A percentile compares a stretch with the other conserved stretches of the same genome.
Conservation (phyloP, 2,113 vertebrate genomes). For the Octodon degus region DNA sequence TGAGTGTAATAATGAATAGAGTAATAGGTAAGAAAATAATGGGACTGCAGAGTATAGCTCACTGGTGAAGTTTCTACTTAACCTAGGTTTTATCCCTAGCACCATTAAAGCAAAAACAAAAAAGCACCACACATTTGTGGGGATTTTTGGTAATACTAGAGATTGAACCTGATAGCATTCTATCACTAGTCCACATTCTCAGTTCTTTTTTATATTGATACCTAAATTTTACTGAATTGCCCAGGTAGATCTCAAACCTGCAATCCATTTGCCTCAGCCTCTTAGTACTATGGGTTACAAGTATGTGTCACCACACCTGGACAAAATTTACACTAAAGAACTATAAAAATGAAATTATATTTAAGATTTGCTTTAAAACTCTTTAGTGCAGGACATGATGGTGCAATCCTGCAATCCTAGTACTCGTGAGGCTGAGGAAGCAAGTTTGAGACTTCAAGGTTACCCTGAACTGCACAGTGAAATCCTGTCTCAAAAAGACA, state of each 20-base stretch:
- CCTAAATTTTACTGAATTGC: background rate
- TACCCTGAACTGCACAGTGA: background rate
- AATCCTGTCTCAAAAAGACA: background rate
- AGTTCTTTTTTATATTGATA: background rate
- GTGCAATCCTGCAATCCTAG: background rate
- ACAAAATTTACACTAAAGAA: background rate
- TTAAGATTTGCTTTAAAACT: conserved; percentile 38
- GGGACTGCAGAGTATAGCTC: background rate
- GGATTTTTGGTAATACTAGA: background rate
- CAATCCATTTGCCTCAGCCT: background rate
- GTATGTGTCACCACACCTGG: background rate
- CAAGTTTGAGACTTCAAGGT: background rate
- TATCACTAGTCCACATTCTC: background rate
- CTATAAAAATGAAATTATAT: conserved; percentile 4
- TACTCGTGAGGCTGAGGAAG: background rate
- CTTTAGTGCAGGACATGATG: background rate
- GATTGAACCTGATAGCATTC: background rate
- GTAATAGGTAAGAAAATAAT: background rate
- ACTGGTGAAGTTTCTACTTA: background rate
- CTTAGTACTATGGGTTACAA: background rate
- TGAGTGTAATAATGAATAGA: background rate
- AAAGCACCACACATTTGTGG: background rate
- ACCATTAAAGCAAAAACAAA: background rate
- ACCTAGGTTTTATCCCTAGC: background rate
- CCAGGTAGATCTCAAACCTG: background rate